phyloP scores from a whole-genome alignment of 2,888 invertebrate genomes.

The Diploptera punctata region DNA sequence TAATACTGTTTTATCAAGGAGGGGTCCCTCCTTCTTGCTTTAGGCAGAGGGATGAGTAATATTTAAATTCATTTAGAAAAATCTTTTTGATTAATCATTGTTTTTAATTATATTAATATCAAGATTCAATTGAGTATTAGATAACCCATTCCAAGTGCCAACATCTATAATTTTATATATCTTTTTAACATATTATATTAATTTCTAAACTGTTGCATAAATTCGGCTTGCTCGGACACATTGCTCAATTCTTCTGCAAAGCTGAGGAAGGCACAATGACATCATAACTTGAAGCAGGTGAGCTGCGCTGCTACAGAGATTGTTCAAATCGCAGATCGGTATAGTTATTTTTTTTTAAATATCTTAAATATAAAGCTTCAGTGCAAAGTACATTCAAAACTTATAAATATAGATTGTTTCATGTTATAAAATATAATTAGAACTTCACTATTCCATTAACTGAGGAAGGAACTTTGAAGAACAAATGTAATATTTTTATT shows the following conservation, averaged over 20 bases:
- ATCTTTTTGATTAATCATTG: background rate
- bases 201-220: background rate
- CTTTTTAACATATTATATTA: background rate
- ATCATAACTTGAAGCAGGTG: background rate
- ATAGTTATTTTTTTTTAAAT: too few species aligned
- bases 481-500: too few species aligned
- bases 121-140: background rate
- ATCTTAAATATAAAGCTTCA: too few species aligned
- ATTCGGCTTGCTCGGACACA: background rate
- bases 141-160: background rate
- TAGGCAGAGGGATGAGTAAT: background rate
- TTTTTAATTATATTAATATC: background rate
- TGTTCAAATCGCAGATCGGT: too few species aligned
- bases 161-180: background rate
- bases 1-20: background rate
- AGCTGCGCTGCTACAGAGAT: too few species aligned
- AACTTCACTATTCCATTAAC: too few species aligned
- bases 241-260: background rate
- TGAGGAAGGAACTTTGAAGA: too few species aligned
- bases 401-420: too few species aligned
- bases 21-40: background rate
- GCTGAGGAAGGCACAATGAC: background rate
- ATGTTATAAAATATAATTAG: too few species aligned
- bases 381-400: too few species aligned
- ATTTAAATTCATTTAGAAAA: background rate